A percentile compares a stretch with the other conserved stretches of the same genome.
Conservation (phyloP, 1,140 invertebrate genomes). For the Holotrichia oblita region DNA sequence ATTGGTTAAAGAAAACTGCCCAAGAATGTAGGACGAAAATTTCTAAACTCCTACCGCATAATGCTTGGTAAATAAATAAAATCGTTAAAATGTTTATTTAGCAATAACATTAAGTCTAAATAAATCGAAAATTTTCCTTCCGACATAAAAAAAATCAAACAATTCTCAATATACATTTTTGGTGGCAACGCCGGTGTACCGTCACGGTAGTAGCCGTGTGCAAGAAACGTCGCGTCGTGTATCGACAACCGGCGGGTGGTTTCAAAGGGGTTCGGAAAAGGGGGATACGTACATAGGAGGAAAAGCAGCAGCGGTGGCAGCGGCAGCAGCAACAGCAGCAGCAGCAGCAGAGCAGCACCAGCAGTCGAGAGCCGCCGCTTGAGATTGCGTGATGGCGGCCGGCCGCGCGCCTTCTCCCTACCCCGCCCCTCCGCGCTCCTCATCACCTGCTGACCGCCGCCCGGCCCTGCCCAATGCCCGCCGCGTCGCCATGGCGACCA, state of each 20-base stretch:
- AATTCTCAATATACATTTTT: background rate
- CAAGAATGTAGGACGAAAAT: no score
- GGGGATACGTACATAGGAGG: background rate
- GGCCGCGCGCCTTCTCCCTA: conserved; percentile 42
- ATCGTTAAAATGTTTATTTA: no score
- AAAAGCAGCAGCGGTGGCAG: conserved; percentile 40
- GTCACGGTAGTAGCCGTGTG: background rate
- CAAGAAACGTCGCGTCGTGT: background rate
- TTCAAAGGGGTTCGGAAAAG: background rate
- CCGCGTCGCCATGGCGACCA: conserved; percentile 60
- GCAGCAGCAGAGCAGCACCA: no score
- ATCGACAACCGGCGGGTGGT: background rate
- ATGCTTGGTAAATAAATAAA: no score
- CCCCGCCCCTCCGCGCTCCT: conserved; percentile 17
- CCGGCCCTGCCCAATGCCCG: conserved; percentile 62
- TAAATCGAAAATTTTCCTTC: no score
- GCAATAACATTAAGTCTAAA: no score
- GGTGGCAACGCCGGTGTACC: background rate
- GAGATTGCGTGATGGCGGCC: conserved; percentile 62
- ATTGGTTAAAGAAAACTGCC: no score
- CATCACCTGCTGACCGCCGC: conserved; percentile 58
- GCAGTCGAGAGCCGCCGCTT: conserved; percentile 50
- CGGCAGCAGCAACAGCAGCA: conserved; percentile 43
- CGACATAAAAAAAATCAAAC: no score
- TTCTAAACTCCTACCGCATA: no score